These are phyloP conservation scores for Clarias pachynema DNA, from an alignment of 2,797 vertebrate genomes.

Conservation along the genomic window DNA sequence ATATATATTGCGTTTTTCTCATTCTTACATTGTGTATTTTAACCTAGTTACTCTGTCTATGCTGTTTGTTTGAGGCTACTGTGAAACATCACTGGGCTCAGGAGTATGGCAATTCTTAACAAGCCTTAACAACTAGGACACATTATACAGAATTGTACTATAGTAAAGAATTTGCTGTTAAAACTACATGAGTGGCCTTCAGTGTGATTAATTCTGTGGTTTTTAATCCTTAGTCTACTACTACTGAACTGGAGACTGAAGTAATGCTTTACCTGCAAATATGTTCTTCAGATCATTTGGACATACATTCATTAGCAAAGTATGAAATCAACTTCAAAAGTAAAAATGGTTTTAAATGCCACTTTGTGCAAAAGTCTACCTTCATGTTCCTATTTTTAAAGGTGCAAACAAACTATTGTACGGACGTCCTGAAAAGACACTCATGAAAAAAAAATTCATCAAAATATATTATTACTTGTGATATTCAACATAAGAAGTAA, in stretches of 20 bases:
- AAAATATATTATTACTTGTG: conserved; percentile 18
- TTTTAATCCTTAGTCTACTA: conserved; percentile 25
- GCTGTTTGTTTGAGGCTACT: not conserved
- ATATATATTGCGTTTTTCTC: not conserved
- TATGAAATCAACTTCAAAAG: conserved; percentile 50
- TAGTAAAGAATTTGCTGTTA: not conserved
- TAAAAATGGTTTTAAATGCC: conserved; percentile 30
- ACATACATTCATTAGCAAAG: not conserved
- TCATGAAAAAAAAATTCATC: conserved; percentile 33
- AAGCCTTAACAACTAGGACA: not conserved
- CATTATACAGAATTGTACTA: not conserved
- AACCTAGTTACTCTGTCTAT: not conserved
- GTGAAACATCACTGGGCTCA: not conserved
- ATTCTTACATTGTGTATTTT: not conserved
- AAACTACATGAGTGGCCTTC: not conserved
- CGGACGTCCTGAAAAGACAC: conserved; percentile 20
- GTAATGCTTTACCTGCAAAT: not conserved
- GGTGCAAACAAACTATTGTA: conserved; percentile 8
- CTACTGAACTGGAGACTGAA: not conserved
- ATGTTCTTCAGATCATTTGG: not conserved
- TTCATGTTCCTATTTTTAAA: conserved; percentile 16
- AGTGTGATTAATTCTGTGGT: not conserved
- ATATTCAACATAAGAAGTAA: not conserved
- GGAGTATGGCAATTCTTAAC: not conserved
- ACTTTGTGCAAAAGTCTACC: not conserved